These are phyloP conservation scores for Hoplostethus atlanticus DNA, from an alignment of 2,797 vertebrate genomes.

Conservation along the genomic window DNA sequence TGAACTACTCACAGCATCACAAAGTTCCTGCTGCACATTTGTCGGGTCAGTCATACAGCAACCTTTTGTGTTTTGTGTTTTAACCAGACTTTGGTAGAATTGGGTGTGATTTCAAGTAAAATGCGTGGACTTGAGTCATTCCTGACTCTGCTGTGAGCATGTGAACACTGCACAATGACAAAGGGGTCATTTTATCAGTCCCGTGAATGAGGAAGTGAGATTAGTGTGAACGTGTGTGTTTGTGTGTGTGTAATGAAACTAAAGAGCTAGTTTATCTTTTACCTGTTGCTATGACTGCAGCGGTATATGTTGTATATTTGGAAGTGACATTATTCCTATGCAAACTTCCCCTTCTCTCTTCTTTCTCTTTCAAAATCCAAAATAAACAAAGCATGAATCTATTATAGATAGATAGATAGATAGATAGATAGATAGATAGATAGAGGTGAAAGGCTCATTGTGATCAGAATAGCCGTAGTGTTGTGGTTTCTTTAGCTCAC, in stretches of 20 bases:
- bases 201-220: conserved; percentile 57
- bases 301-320: neutral
- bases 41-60: neutral
- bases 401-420: neutral
- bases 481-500: no score
- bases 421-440: neutral
- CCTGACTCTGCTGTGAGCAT: conserved; percentile 9
- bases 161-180: conserved; percentile 35
- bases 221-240: conserved; percentile 11
- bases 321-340: conserved; percentile 4
- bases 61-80: neutral
- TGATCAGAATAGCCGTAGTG: no score
- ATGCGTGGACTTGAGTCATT: neutral
- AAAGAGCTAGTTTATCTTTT: neutral
- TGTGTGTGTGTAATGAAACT: neutral
- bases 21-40: neutral
- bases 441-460: neutral
- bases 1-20: neutral
- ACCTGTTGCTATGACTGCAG: neutral
- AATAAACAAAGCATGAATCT: conserved; percentile 2
- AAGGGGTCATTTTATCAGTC: conserved; percentile 48
- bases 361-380: neutral
- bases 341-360: neutral
- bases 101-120: no score
- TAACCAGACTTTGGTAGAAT: no score